These are phyloP conservation scores for Ctenicera cuprea DNA, from an alignment of 2,888 invertebrate species.

Conservation along the genomic window DNA sequence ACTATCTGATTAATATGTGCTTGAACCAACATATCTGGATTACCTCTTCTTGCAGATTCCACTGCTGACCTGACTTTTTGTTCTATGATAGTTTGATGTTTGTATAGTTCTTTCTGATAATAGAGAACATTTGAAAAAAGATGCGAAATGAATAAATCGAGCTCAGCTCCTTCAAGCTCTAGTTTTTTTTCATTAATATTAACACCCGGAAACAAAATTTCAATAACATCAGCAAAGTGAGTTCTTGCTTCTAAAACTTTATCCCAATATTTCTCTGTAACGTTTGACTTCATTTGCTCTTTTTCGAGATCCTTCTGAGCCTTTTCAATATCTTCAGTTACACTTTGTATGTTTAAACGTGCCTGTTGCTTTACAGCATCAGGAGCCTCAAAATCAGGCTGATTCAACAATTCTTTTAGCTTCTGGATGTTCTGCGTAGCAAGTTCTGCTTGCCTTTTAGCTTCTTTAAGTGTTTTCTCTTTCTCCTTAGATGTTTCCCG, in stretches of 20 bases:
- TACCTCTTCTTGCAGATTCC: constrained; percentile 77
- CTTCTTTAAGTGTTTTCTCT: constrained; percentile 74
- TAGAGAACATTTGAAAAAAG: constrained; percentile 85
- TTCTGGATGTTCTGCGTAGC: constrained; percentile 69
- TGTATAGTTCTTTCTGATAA: constrained; percentile 85
- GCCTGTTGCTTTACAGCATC: constrained; percentile 73
- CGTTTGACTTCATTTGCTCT: constrained; percentile 76
- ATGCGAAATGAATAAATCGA: constrained; percentile 87
- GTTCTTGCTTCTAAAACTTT: constrained; percentile 81
- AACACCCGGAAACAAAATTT: constrained; percentile 83
- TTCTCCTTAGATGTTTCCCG: constrained; percentile 77
- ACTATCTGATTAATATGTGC: constrained; percentile 83
- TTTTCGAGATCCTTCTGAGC: constrained; percentile 78
- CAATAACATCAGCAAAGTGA: constrained; percentile 79
- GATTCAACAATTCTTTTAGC: constrained; percentile 71
- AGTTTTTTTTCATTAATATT: constrained; percentile 80
- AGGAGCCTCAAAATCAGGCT: constrained; percentile 69
- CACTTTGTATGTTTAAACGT: constrained; percentile 74
- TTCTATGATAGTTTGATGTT: constrained; percentile 80
- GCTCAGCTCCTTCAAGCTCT: constrained; percentile 78
- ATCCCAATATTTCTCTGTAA: constrained; percentile 89
- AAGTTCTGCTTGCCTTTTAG: constrained; percentile 76
- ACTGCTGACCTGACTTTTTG: constrained; percentile 80
- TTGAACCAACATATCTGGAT: constrained; percentile 68
- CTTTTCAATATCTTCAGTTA: constrained; percentile 76